phyloP scores from a whole-genome alignment of 2,888 invertebrate genomes.

The Nomada goodeniana region DNA sequence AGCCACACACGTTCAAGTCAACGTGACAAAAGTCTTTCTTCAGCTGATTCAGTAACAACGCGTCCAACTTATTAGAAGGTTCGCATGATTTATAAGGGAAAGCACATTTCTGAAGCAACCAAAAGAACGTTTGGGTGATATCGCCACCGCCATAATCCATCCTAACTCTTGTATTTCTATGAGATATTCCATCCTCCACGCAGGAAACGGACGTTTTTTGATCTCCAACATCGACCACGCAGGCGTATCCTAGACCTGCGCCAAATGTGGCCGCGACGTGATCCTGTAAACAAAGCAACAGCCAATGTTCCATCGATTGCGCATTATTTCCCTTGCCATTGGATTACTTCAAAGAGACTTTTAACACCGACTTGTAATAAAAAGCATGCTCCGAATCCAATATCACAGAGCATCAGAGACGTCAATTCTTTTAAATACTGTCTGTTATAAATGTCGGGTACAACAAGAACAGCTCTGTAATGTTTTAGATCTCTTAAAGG shows the following conservation, averaged over 20 bases:
- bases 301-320: constrained; percentile 23
- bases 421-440: constrained; percentile 94
- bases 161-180: constrained; percentile 92
- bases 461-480: constrained; percentile 94
- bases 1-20: constrained; percentile 95
- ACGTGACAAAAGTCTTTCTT: constrained; percentile 97
- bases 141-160: constrained; percentile 97
- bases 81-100: constrained; percentile 95
- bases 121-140: constrained; percentile 94
- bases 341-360: background rate
- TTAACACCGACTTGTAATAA: constrained; percentile 87
- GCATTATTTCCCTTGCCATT: background rate
- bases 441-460: constrained; percentile 95
- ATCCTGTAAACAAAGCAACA: constrained; percentile 86
- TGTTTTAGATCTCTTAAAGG: constrained; percentile 88
- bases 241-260: constrained; percentile 93
- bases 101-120: constrained; percentile 94
- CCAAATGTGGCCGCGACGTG: constrained; percentile 95
- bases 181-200: constrained; percentile 98
- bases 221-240: constrained; percentile 97
- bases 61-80: constrained; percentile 90
- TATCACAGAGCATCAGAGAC: constrained; percentile 90
- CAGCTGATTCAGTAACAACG: constrained; percentile 91
- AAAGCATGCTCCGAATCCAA: constrained; percentile 95
- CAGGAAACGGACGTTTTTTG: constrained; percentile 98